These are phyloP conservation scores for Eristalis intricaria DNA, from an alignment of 2,888 invertebrate genomes.

Conservation along the genomic window DNA sequence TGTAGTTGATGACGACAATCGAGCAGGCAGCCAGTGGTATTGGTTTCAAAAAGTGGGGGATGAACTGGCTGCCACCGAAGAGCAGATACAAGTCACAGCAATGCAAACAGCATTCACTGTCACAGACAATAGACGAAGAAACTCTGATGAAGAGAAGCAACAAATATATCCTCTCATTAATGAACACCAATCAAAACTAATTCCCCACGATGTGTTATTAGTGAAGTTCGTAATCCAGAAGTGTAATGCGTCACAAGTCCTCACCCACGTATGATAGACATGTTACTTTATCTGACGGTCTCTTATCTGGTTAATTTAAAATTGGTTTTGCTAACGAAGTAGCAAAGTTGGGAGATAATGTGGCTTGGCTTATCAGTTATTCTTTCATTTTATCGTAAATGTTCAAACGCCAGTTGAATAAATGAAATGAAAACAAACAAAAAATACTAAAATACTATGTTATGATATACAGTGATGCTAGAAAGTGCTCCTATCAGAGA, in stretches of 20 bases:
- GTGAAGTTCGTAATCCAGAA: not conserved
- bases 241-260: not conserved
- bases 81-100: not conserved
- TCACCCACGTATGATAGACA: not conserved
- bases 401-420: not conserved
- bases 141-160: constrained; percentile 29
- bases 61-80: not conserved
- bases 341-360: not conserved
- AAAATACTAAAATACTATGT: not conserved
- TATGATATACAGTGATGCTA: not conserved
- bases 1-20: constrained; percentile 7
- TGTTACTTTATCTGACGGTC: not conserved
- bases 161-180: constrained; percentile 20
- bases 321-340: not conserved
- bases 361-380: not conserved
- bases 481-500: not conserved
- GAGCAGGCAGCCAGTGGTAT: not conserved
- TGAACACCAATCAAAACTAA: constrained; percentile 29
- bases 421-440: not conserved
- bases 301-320: not conserved
- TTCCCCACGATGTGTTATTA: not conserved
- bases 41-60: not conserved
- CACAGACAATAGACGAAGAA: constrained; percentile 7
- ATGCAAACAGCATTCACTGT: constrained; percentile 6
- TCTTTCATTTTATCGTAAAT: not conserved